Conservation (phyloP, 1,140 invertebrate genomes). For the Ridgeia piscesae region DNA sequence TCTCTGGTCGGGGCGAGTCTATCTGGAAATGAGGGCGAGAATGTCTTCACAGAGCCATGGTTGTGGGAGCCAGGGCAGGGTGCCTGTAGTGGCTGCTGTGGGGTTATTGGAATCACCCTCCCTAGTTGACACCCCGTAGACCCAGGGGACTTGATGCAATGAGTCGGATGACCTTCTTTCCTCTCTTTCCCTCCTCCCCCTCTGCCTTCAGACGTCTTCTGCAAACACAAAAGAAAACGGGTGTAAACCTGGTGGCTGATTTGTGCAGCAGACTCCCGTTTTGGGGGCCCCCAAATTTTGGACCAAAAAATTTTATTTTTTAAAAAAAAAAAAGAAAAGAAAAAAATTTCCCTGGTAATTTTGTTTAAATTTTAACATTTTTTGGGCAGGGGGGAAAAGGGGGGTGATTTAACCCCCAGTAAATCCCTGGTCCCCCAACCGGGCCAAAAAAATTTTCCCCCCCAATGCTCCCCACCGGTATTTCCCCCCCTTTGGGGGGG, state of each 20-base stretch:
- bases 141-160: conserved; percentile 2
- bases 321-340: too few species aligned
- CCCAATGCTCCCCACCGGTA: too few species aligned
- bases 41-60: not conserved
- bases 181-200: not conserved
- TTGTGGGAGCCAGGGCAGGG: not conserved
- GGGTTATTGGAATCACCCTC: not conserved
- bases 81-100: not conserved
- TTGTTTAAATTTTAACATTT: too few species aligned
- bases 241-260: not conserved
- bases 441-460: too few species aligned
- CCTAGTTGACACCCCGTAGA: not conserved
- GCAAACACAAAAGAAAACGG: not conserved
- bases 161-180: not conserved
- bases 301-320: too few species aligned
- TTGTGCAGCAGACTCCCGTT: too few species aligned
- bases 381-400: too few species aligned
- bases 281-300: too few species aligned
- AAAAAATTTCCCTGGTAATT: too few species aligned
- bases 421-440: too few species aligned
- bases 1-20: not conserved
- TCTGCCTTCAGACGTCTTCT: not conserved
- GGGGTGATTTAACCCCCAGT: too few species aligned
- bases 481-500: too few species aligned
- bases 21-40: not conserved